Conservation (phyloP, 2,888 invertebrate species). For the Eudasyphora cyanicolor region DNA sequence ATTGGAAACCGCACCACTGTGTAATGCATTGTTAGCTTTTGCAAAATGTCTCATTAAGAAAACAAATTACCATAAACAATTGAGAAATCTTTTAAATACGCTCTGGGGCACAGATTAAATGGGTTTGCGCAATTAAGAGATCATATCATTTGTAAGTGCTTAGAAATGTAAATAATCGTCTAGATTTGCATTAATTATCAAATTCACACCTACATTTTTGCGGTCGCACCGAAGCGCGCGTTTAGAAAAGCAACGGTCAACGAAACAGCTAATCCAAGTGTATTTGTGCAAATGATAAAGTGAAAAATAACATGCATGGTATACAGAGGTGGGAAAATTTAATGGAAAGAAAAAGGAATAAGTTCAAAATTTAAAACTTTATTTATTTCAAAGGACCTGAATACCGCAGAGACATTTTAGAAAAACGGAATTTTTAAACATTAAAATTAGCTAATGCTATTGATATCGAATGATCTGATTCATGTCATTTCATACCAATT, state of each 20-base stretch:
- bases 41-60: background rate
- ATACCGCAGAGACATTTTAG: no score
- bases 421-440: no score
- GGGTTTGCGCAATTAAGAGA: background rate
- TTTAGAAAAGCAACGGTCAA: background rate
- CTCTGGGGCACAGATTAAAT: background rate
- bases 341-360: background rate
- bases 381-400: no score
- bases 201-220: slow-evolving; percentile 24
- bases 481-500: no score
- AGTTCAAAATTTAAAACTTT: no score
- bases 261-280: background rate
- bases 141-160: slow-evolving; percentile 17
- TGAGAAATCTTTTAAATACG: background rate
- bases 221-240: background rate
- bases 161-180: slow-evolving; percentile 11
- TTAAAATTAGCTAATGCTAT: no score
- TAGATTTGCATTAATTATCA: slow-evolving; percentile 10
- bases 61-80: slow-evolving; percentile 22
- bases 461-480: no score
- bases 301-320: no score
- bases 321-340: no score
- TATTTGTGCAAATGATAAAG: no score
- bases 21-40: no score
- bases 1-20: no score